Evolutionary conservation across 2,113 vertebrate genomes (phyloP).

Genomic region (Scartelaos histophorus): DNA sequence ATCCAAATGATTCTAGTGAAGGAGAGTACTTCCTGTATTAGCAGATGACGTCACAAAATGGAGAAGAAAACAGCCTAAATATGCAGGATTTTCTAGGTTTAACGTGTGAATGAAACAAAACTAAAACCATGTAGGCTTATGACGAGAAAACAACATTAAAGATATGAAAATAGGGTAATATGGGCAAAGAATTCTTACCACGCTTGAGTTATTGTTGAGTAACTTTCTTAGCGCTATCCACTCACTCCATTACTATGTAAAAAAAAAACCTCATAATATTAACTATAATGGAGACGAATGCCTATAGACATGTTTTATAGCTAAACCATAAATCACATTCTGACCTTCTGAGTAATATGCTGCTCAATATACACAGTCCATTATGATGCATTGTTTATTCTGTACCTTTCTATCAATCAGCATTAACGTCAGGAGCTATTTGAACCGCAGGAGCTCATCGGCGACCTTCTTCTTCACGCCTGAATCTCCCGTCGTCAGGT

Average conservation of each 20-base stretch:
- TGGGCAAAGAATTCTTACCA: no score
- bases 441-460: background rate
- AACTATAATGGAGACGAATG: background rate
- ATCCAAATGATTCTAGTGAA: no score
- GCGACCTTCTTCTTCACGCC: background rate
- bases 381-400: background rate
- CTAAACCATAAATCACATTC: background rate
- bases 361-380: background rate
- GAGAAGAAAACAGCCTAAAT: no score
- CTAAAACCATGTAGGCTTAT: no score
- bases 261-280: background rate
- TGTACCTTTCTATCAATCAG: background rate
- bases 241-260: background rate
- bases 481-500: background rate
- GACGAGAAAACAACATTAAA: no score
- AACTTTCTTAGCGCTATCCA: no score
- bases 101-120: no score
- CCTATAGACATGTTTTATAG: background rate
- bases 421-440: background rate
- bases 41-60: no score
- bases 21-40: no score
- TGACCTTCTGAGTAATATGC: background rate
- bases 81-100: no score
- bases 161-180: no score
- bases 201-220: no score